Base-by-base conservation (phyloP, 1,140 invertebrate genomes). In the Leptoteleia sp. region DNA sequence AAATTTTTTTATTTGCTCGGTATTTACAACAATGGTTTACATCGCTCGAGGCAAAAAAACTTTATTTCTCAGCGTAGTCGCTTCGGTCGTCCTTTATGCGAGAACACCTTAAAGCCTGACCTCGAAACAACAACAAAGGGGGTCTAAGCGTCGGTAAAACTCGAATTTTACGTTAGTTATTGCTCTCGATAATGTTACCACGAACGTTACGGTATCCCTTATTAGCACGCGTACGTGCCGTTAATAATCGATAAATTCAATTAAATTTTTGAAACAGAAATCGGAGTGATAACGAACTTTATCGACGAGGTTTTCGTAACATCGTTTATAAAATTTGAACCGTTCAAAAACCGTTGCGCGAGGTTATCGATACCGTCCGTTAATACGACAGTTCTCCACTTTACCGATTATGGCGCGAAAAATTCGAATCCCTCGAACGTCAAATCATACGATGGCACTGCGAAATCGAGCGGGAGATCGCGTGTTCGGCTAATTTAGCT, bases 381-480 rank as follows among this genome's bases (percentile, higher is more conserved):
- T 38, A 54, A 37, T 5, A 38, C 8, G 11, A 42, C 25, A 55
- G 43, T 57, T 64, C 11, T 15, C 59, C 42, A 17, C 1, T 59
- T 67, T 59, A 61, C 25, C 47, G 45, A 67, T 37, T 12, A 42
- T 27, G 13, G 27, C 38, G 43, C 37, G 45, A 52, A 31, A 65
- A 64, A 59, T 52, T 42, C n/a, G 22, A 50, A 61, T 17, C 31
- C 15, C 47, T 73, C 19, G 17, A 73, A 48, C 48, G 45, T 37
- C 9, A 40, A 54, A 55, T 64, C 11, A 45, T 42, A 57, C 16
- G 31, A 75, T 48, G n/a, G 12, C 35, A 13, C 38, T 43, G 64
- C 55, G 48, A 71, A 59, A 77, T 71, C 75, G 65, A 68, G 48
- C 64, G 42, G 55, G 55, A 68, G 19, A 64, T 78, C 54, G 76